Base-by-base conservation (phyloP, 1,140 invertebrate species). In the Eupeodes corollae region DNA sequence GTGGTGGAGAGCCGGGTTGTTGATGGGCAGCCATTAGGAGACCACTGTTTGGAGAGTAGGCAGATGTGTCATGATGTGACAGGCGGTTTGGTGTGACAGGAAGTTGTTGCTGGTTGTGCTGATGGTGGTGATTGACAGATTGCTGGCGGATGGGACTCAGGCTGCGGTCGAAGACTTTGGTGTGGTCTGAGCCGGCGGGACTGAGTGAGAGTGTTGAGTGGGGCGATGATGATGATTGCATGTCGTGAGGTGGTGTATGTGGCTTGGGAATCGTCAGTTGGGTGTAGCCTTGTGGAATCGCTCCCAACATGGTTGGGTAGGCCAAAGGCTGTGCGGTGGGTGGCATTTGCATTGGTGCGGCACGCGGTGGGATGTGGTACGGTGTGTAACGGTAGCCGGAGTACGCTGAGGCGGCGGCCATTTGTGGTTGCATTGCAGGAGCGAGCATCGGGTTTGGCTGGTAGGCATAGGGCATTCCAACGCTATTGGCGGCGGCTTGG, bases 401-500 rank as follows among this genome's bases (percentile, higher is more conserved):
- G 51, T 57, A 74, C 57, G 44, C 68, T 52, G 67, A 50, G 58
- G 55, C 70, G 65, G 71, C 73, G 61, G 52, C 69, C 55, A 61
- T 61, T 12, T 53, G 57, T 56, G 61, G 69, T 6, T 73, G 67
- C 55, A 78, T 59, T 1, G 73, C 66, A 1, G 71, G 71, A 62
- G 71, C 62, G 58, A 74, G 50, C 61, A 73, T 55, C 47, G 73
- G 68, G 10, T 72, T 71, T 0, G 74, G 69, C 10, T 76, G 77
- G n/a, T 73, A 73, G 0, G 71, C 72, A 57, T 77, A 77, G 9
- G 77, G 76, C 35, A 79, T 67, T 13, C 77, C 76, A 14, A 77
- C 76, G 18, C 75, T 76, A 35, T 75, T 77, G n/a, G 86, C 84
- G 1, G 90, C 88, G 0, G 90, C 90, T 57, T 92, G 89, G 1